Conservation (phyloP, 1,140 invertebrate species). For the Agrilus planipennis region DNA sequence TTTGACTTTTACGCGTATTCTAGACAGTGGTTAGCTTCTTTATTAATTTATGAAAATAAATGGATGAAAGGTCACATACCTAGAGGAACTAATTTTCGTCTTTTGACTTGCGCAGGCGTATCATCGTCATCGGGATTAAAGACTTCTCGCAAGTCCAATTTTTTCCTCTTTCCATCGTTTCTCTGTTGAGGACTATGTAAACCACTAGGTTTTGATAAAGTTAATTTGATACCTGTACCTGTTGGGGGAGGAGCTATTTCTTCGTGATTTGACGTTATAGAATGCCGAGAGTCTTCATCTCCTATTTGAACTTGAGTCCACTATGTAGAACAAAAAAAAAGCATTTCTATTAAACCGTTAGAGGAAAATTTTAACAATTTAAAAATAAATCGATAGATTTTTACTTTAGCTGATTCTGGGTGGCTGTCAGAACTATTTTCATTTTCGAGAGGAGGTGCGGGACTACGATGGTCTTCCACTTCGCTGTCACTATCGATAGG, state of each 20-base stretch:
- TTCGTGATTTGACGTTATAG: conserved; percentile 26
- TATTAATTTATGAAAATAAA: no score
- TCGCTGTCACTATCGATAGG: conserved; percentile 52
- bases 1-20: no score
- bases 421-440: conserved; percentile 19
- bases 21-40: background rate
- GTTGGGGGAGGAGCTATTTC: conserved; percentile 19
- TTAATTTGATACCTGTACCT: conserved; percentile 29
- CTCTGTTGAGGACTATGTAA: conserved; percentile 27
- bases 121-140: conserved; percentile 87
- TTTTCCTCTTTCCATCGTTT: conserved; percentile 34
- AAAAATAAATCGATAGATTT: background rate
- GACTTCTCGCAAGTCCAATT: conserved; percentile 67
- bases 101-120: conserved; percentile 49
- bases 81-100: conserved; percentile 73
- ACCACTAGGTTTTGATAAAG: conserved; percentile 27
- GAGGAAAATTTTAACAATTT: background rate
- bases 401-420: conserved; percentile 22
- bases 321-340: conserved; percentile 18
- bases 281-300: conserved; percentile 31
- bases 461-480: conserved; percentile 28
- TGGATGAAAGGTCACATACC: conserved; percentile 44
- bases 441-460: conserved; percentile 19
- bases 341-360: background rate
- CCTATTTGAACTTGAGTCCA: conserved; percentile 30